These are phyloP conservation scores for Zoroaster sp. DNA, from an alignment of 53 echinoderm and acorn worm genomes.

Conservation along the genomic window DNA sequence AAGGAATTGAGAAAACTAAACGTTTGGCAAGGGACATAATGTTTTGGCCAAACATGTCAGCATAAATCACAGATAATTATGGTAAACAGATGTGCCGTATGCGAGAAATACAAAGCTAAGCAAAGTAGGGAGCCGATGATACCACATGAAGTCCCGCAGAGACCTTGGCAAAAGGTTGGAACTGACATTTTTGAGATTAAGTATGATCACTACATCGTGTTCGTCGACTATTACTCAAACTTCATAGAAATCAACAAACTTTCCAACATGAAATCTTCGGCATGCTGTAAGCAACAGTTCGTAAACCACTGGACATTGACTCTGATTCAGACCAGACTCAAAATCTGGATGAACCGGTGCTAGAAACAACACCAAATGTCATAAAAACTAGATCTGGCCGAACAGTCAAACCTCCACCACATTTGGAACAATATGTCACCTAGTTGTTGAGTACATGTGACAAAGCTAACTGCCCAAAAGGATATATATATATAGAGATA, in stretches of 20 bases:
- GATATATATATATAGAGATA: too few species aligned
- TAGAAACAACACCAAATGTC: too few species aligned
- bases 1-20: constrained; percentile 60
- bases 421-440: too few species aligned
- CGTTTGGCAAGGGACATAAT: constrained; percentile 33
- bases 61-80: constrained; percentile 41
- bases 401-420: too few species aligned
- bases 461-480: too few species aligned
- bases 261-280: too few species aligned
- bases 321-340: too few species aligned
- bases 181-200: constrained; percentile 66
- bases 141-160: constrained; percentile 46
- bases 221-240: constrained; percentile 65
- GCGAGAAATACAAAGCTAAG: background rate
- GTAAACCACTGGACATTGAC: too few species aligned
- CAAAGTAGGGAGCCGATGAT: constrained; percentile 40
- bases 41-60: constrained; percentile 54
- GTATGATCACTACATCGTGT: constrained; percentile 37
- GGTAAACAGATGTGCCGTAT: constrained; percentile 37
- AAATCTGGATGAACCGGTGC: too few species aligned
- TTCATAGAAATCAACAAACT: too few species aligned
- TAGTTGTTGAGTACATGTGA: too few species aligned
- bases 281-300: constrained; percentile 52
- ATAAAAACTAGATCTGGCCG: too few species aligned
- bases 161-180: constrained; percentile 67